Conservation (phyloP, 2,888 invertebrate species). For the Aspidiotus rigidus region DNA sequence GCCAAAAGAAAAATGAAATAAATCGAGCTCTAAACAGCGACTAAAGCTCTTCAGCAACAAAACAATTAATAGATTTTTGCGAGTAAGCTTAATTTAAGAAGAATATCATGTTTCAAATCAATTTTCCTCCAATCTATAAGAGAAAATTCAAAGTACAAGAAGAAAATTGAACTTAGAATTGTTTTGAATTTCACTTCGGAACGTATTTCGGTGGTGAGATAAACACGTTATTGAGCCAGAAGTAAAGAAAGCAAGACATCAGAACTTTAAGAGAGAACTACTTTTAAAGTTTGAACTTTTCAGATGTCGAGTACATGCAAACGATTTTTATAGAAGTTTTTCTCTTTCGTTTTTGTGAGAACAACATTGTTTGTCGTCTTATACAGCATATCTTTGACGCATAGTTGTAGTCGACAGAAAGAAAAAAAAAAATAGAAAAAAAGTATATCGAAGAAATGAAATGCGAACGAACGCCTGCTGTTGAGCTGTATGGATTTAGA, state of each 20-base stretch:
- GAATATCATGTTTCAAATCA: too few species aligned
- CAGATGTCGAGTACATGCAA: background rate
- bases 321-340: constrained; percentile 2
- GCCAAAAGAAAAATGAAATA: too few species aligned
- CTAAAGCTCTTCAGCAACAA: too few species aligned
- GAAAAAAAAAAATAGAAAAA: background rate
- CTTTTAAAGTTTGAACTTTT: background rate
- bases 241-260: background rate
- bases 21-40: too few species aligned
- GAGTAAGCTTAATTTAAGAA: too few species aligned
- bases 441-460: too few species aligned
- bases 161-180: background rate
- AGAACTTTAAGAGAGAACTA: background rate
- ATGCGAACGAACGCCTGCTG: background rate
- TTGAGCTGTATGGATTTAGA: background rate
- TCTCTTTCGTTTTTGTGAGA: background rate
- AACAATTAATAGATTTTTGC: too few species aligned
- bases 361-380: background rate
- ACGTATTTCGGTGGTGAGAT: constrained; percentile 1
- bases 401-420: background rate
- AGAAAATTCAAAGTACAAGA: background rate
- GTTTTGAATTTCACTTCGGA: background rate
- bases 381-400: constrained; percentile 1
- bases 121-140: too few species aligned
- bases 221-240: background rate